Conservation (phyloP, 2,113 vertebrate species). For the Drymodes brunneopygia region DNA sequence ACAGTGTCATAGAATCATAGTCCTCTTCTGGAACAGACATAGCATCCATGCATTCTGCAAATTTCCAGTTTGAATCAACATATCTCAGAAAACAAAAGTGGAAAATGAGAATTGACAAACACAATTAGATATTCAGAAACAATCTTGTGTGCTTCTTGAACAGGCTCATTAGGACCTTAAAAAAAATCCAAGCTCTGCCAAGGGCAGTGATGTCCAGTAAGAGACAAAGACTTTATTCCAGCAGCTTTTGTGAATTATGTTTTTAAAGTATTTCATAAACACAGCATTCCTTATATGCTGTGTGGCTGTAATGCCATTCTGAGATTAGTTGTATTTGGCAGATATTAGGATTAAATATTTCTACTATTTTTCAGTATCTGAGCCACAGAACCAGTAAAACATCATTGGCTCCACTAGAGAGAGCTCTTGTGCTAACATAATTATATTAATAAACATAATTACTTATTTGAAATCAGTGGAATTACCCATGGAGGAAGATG, state of each 20-base stretch:
- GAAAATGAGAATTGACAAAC: background rate
- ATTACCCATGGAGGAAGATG: background rate
- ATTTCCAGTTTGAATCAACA: background rate
- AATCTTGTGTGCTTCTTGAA: background rate
- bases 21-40: background rate
- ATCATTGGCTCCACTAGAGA: conserved; percentile 64
- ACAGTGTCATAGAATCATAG: background rate
- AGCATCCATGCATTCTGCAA: background rate
- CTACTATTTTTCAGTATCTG: background rate
- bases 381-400: conserved; percentile 37
- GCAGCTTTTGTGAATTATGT: background rate
- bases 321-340: background rate
- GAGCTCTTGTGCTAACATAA: conserved; percentile 68
- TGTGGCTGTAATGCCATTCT: background rate
- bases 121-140: background rate
- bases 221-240: background rate
- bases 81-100: background rate
- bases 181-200: background rate
- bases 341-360: background rate
- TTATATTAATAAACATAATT: conserved; percentile 70
- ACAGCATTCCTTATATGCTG: background rate
- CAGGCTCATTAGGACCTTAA: background rate
- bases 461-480: conserved; percentile 44
- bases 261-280: background rate
- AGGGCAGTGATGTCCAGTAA: background rate